Evolutionary conservation across 2,888 invertebrate species (phyloP), one percentile per base, ranked within the genome.

Genomic region (Pseudeuparius sepicola): DNA sequence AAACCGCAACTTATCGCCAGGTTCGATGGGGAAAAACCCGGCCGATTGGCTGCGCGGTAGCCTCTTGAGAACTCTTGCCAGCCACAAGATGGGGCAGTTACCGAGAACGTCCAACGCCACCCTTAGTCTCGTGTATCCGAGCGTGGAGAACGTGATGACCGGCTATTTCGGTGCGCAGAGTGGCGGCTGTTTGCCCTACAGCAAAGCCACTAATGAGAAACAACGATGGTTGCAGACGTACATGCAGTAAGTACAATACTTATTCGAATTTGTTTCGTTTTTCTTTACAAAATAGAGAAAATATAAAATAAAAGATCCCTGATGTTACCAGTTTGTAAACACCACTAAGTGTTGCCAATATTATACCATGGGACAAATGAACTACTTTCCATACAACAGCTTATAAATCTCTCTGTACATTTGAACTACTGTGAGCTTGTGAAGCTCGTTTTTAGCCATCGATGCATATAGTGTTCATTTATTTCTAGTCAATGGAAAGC

Each of bases 101-200:
- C 66, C 68, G 12, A 61, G 64, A 33, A 57, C 65, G 45, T 71
- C 76, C 1, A 61, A 63, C 15, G 71, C 76, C 14, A 70, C 70
- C 36, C 65, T 79, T 58, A 60, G 49, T 42, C 20, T 63, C 15
- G 65, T 92, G 27, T 92, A 78, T 59, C 90, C 90, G 0, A 72
- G 75, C 29, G 70, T 76, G 53, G 74, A 80, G n/a, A 88, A 96
- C 64, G 93, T 96, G 0, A 69, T 77, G 23, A 68, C 66, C 3
- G 89, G 92, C 41, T 79, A 87, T 53, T 92, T 93, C 56, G 87
- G 85, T 0, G 68, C 83, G 29, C 65, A 78, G 20, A 90, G 88
- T 4, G 92, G 93, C 0, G 85, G 83, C 0, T 92, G 90, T 50
- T 64, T 97, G 3, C 94, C 94, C 0, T 97, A 97, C 43, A 51